Conservation (phyloP, 2,113 vertebrate species). For the Lepisosteus osseus region DNA sequence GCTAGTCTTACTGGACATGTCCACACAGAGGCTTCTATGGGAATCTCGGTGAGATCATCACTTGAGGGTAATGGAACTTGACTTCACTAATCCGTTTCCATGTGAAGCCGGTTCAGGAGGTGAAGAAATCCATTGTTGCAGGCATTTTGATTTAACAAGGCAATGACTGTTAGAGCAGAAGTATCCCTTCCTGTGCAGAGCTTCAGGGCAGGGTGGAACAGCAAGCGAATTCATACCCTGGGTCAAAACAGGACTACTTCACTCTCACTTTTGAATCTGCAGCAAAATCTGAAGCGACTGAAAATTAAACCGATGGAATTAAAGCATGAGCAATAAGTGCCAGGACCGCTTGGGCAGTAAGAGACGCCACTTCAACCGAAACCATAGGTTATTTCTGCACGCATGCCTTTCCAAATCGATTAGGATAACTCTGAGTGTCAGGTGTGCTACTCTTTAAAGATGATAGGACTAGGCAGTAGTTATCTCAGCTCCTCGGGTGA, state of each 20-base stretch:
- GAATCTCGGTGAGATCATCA: neutral
- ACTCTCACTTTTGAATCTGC: neutral
- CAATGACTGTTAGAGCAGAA: neutral
- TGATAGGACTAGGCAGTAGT: too few relatives aligned
- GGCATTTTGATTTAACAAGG: neutral
- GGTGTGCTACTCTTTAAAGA: too few relatives aligned
- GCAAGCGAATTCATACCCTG: neutral
- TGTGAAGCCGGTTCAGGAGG: neutral
- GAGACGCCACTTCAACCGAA: too few relatives aligned
- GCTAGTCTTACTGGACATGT: neutral
- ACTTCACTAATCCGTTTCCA: slow-evolving; percentile 4
- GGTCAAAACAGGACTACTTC: neutral
- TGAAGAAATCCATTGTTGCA: slow-evolving; percentile 6
- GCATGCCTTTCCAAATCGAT: too few relatives aligned
- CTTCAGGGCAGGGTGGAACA: neutral
- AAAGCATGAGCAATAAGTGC: too few relatives aligned
- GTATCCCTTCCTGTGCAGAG: neutral
- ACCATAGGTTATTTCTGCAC: too few relatives aligned
- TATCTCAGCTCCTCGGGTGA: too few relatives aligned
- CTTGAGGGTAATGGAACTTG: slow-evolving; percentile 2
- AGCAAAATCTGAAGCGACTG: neutral
- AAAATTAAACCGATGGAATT: neutral
- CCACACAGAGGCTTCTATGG: neutral
- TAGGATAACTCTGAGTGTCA: too few relatives aligned
- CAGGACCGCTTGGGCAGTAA: too few relatives aligned